Conservation (phyloP, 2,113 vertebrate species). For the Hippocampus comes region DNA sequence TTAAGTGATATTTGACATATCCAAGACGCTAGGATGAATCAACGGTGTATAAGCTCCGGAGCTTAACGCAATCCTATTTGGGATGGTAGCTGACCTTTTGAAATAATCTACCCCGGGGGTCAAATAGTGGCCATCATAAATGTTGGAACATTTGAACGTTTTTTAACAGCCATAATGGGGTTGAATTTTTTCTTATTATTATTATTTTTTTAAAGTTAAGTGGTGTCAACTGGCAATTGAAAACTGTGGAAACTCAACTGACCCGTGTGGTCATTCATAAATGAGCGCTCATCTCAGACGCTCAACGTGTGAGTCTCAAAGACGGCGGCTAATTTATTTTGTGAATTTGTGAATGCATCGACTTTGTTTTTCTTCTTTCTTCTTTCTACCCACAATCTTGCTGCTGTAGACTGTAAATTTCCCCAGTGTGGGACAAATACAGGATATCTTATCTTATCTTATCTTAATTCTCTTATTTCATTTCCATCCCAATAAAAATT, state of each 20-base stretch:
- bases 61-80: constrained; percentile 6
- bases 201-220: too few species aligned
- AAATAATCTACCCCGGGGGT: background rate
- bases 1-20: background rate
- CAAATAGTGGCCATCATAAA: background rate
- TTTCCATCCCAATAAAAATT: background rate
- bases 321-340: background rate
- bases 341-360: too few species aligned
- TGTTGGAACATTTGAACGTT: too few species aligned
- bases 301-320: background rate
- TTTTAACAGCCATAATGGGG: too few species aligned
- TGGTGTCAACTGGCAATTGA: background rate
- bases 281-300: background rate
- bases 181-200: too few species aligned
- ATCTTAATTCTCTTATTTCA: background rate
- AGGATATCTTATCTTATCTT: too few species aligned
- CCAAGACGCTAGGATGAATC: background rate
- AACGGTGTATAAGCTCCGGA: background rate
- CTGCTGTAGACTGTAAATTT: too few species aligned
- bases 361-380: too few species aligned
- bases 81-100: background rate
- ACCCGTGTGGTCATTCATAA: background rate
- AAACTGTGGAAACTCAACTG: background rate
- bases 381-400: too few species aligned
- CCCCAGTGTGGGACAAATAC: too few species aligned